A percentile compares a stretch with the other conserved stretches of the same genome.
Evolutionary conservation across 2,888 invertebrate genomes (phyloP).

Genomic region (Agrochola lota): DNA sequence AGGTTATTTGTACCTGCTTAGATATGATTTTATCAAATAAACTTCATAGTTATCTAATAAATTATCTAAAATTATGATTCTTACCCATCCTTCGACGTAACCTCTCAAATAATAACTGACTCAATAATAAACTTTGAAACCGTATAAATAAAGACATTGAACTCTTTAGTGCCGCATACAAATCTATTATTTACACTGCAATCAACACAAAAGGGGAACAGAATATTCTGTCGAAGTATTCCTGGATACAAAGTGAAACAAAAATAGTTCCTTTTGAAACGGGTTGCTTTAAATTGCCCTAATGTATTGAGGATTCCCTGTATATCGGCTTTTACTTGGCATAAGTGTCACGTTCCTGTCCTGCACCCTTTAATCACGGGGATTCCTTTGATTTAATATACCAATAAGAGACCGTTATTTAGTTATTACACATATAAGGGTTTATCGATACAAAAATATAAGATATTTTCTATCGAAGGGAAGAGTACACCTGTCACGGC

Average conservation of each 20-base stretch:
- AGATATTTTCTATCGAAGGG: constrained; percentile 17
- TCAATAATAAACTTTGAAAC: neutral
- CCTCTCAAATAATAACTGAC: neutral
- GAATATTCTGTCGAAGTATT: constrained; percentile 32
- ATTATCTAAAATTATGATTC: neutral
- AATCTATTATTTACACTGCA: constrained; percentile 31
- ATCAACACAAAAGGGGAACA: constrained; percentile 15
- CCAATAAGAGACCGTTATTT: constrained; percentile 23
- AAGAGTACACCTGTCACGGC: constrained; percentile 11
- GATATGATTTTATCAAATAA: neutral
- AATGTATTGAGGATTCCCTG: constrained; percentile 38
- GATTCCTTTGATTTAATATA: constrained; percentile 55
- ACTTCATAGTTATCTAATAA: neutral
- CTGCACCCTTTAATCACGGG: constrained; percentile 40
- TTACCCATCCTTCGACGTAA: neutral
- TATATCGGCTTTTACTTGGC: constrained; percentile 43
- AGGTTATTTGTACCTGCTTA: neutral
- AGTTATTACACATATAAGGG: constrained; percentile 4
- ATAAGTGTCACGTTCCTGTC: constrained; percentile 54
- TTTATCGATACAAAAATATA: constrained; percentile 15
- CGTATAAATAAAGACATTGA: constrained; percentile 9
- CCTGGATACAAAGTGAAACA: constrained; percentile 19
- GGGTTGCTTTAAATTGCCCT: constrained; percentile 41
- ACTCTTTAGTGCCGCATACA: constrained; percentile 1
- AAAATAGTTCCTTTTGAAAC: constrained; percentile 40